phyloP scores from a whole-genome alignment of 92 coral and sea anemone genomes.

The Paragorgia papillata region DNA sequence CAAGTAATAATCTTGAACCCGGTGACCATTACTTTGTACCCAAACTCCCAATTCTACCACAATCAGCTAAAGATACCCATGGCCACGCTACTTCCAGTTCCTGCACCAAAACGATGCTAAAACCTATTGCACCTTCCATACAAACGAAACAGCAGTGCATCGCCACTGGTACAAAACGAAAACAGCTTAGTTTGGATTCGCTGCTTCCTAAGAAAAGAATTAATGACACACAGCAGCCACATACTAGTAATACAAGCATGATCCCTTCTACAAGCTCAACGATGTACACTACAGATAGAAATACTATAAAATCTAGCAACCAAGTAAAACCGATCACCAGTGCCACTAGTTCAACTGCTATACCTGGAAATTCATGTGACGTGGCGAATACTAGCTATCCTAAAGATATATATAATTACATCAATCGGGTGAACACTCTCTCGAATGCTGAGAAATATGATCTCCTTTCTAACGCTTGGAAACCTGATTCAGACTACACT shows the following conservation, averaged over 20 bases:
- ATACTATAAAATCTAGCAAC: constrained; percentile 28
- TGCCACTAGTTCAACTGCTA: constrained; percentile 12
- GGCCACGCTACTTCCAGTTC: constrained; percentile 13
- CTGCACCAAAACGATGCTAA: background rate
- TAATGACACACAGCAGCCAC: constrained; percentile 23
- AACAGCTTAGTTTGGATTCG: constrained; percentile 33
- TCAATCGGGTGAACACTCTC: constrained; percentile 39
- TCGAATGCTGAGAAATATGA: constrained; percentile 45
- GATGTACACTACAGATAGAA: constrained; percentile 6
- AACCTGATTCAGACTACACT: too few species aligned
- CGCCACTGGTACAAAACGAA: constrained; percentile 35
- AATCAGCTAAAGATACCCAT: constrained; percentile 1
- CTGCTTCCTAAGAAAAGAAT: constrained; percentile 42
- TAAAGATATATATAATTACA: constrained; percentile 37
- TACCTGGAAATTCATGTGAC: background rate
- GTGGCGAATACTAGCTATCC: constrained; percentile 12
- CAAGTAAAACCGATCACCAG: constrained; percentile 28
- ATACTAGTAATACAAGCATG: background rate
- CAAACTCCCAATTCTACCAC: constrained; percentile 11
- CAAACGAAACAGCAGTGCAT: constrained; percentile 22
- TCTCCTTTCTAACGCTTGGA: constrained; percentile 36
- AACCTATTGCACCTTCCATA: constrained; percentile 10
- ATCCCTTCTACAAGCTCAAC: constrained; percentile 2
- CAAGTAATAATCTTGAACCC: constrained; percentile 47
- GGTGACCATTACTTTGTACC: constrained; percentile 39